Conservation (phyloP, 2,113 vertebrate genomes). For the Pollimyrus isidori region DNA sequence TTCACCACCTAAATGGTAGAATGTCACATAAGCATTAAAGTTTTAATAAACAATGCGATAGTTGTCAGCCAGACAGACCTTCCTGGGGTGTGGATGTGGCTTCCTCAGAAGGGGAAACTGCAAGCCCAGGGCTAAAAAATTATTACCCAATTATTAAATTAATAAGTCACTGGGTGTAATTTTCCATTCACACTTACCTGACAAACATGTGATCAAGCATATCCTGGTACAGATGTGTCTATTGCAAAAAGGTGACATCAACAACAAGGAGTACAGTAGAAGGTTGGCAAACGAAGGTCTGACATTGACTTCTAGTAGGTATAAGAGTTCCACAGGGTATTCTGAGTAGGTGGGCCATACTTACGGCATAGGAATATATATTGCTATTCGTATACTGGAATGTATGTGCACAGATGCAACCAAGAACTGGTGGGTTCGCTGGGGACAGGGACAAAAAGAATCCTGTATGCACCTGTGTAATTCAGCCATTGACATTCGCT, state of each 20-base stretch:
- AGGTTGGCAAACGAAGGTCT: not conserved
- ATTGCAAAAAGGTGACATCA: not conserved
- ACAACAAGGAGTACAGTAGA: not conserved
- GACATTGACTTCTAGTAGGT: not conserved
- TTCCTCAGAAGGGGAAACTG: not conserved
- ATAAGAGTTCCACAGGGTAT: not conserved
- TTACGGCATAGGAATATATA: too few relatives aligned
- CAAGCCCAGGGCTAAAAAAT: not conserved
- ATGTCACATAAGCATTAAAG: not conserved
- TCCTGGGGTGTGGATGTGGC: not conserved
- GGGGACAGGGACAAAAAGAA: slow-evolving; percentile 10
- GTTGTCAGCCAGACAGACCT: not conserved
- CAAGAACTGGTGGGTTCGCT: slow-evolving; percentile 59
- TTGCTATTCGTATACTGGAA: not conserved
- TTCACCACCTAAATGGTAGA: not conserved
- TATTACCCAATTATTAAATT: not conserved
- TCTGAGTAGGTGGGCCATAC: not conserved
- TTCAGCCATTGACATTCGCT: slow-evolving; percentile 41
- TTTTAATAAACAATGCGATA: not conserved
- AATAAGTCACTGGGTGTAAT: not conserved
- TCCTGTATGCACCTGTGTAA: slow-evolving; percentile 46
- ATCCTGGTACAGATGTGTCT: not conserved
- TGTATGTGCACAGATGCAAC: slow-evolving; percentile 67
- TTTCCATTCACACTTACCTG: not conserved
- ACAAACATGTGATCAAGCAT: not conserved